Conservation (phyloP, 2,113 vertebrate species). For the Poecilia latipinna region DNA sequence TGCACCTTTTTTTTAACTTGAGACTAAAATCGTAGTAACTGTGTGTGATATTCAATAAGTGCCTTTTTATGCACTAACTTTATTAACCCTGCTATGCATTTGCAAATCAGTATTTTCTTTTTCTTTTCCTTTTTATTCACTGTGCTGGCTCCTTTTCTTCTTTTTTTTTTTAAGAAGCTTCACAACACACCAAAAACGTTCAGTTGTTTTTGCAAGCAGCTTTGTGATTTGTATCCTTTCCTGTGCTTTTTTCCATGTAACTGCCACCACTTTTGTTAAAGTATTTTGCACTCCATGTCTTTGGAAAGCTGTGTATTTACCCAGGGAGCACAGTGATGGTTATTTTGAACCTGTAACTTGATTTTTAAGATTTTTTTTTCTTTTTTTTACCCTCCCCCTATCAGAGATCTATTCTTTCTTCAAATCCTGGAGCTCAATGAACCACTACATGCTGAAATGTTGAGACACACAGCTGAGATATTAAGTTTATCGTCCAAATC, state of each 20-base stretch:
- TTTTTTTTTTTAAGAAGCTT: constrained; percentile 13
- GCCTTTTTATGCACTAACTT: constrained; percentile 59
- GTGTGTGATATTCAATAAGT: constrained; percentile 50
- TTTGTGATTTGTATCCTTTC: constrained; percentile 8
- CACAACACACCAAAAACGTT: constrained; percentile 15
- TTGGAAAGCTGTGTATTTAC: constrained; percentile 28
- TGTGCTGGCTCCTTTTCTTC: constrained; percentile 1
- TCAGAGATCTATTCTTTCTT: neutral
- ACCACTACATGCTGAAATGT: constrained; percentile 5
- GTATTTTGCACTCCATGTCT: constrained; percentile 43
- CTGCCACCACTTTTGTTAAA: constrained; percentile 28
- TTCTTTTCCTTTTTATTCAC: constrained; percentile 16
- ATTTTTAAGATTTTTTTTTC: constrained; percentile 3
- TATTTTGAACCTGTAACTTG: neutral
- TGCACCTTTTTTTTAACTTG: constrained; percentile 43
- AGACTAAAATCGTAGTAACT: constrained; percentile 36
- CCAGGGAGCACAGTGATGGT: constrained; percentile 17
- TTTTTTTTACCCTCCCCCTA: neutral
- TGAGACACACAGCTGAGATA: neutral
- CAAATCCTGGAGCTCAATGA: constrained; percentile 29
- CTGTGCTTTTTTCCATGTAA: constrained; percentile 19
- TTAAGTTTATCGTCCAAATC: constrained; percentile 5
- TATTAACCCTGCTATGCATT: constrained; percentile 45
- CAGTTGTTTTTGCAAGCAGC: constrained; percentile 1
- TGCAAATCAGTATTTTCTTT: constrained; percentile 30